phyloP scores from a whole-genome alignment of 2,797 vertebrate genomes.

The Notolabrus celidotus region DNA sequence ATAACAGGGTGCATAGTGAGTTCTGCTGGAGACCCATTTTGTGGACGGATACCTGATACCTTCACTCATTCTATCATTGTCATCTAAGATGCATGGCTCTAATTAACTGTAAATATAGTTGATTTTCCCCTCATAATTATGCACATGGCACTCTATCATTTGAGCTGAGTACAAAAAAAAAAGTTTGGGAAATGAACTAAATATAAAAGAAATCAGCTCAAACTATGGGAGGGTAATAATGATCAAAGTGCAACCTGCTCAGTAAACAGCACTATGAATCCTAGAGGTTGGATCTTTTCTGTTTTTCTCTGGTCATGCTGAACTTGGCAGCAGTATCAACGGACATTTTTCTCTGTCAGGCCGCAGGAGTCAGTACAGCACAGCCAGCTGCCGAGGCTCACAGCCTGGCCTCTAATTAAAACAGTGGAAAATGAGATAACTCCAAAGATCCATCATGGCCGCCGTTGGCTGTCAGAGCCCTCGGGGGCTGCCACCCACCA shows the following conservation, averaged over 20 bases:
- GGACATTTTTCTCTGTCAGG: slow-evolving; percentile 98
- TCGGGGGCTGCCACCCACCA: slow-evolving; percentile 92
- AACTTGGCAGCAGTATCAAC: slow-evolving; percentile 88
- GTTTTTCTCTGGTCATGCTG: slow-evolving; percentile 87
- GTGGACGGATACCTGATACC: slow-evolving; percentile 79
- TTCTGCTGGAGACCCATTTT: slow-evolving; percentile 57
- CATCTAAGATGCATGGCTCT: slow-evolving; percentile 79
- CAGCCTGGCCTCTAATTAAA: slow-evolving; percentile 98
- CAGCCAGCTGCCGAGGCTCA: slow-evolving; percentile 96
- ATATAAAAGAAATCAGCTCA: slow-evolving; percentile 62
- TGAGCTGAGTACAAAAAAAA: slow-evolving; percentile 72
- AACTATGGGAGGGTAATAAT: slow-evolving; percentile 77
- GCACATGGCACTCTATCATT: slow-evolving; percentile 76
- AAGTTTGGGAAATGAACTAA: slow-evolving; percentile 69
- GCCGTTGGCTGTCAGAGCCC: slow-evolving; percentile 91
- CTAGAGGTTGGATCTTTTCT: slow-evolving; percentile 74
- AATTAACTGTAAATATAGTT: slow-evolving; percentile 84
- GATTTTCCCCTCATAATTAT: slow-evolving; percentile 76
- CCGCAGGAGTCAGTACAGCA: slow-evolving; percentile 92
- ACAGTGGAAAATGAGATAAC: slow-evolving; percentile 99
- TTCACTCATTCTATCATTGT: slow-evolving; percentile 78
- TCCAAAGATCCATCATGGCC: slow-evolving; percentile 96
- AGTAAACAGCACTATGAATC: slow-evolving; percentile 86
- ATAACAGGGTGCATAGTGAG: slow-evolving; percentile 69
- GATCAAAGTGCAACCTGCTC: slow-evolving; percentile 82